phyloP scores from a whole-genome alignment of 2,113 vertebrate species.

The Copsychus sechellarum region DNA sequence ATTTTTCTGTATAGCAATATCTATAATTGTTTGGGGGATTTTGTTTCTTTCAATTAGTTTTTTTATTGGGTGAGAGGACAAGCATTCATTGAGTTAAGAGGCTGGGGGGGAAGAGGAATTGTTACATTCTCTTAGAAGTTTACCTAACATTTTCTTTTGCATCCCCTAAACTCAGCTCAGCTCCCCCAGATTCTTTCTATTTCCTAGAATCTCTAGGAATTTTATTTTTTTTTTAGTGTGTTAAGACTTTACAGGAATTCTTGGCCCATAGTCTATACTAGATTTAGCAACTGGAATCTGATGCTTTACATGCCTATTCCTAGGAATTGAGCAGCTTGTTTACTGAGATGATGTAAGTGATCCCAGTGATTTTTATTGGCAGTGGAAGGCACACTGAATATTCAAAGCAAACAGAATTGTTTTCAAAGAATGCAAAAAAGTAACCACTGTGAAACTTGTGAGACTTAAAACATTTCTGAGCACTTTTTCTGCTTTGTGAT shows the following conservation, averaged over 20 bases:
- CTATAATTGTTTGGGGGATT: neutral
- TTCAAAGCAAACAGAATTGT: conserved; percentile 41
- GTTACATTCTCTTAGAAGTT: neutral
- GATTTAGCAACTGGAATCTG: conserved; percentile 42
- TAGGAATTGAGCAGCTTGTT: conserved; percentile 36
- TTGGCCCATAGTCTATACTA: neutral
- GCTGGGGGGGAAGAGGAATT: neutral
- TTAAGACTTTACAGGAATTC: neutral
- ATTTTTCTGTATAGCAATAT: neutral
- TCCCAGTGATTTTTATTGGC: conserved; percentile 51
- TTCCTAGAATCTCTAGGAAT: neutral
- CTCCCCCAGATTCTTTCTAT: neutral
- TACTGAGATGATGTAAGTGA: conserved; percentile 46
- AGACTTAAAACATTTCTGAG: neutral
- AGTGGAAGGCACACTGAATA: conserved; percentile 13
- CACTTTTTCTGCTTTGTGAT: neutral
- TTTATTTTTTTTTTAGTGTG: neutral
- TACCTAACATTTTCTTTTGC: neutral
- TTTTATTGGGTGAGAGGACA: neutral
- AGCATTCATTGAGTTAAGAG: neutral
- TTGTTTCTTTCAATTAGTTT: neutral
- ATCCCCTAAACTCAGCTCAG: neutral
- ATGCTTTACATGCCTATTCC: neutral
- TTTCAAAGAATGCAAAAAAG: conserved; percentile 22
- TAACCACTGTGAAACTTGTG: neutral